These are phyloP conservation scores for Bettongia penicillata DNA, from an alignment of 2,113 vertebrate species.

Conservation along the genomic window DNA sequence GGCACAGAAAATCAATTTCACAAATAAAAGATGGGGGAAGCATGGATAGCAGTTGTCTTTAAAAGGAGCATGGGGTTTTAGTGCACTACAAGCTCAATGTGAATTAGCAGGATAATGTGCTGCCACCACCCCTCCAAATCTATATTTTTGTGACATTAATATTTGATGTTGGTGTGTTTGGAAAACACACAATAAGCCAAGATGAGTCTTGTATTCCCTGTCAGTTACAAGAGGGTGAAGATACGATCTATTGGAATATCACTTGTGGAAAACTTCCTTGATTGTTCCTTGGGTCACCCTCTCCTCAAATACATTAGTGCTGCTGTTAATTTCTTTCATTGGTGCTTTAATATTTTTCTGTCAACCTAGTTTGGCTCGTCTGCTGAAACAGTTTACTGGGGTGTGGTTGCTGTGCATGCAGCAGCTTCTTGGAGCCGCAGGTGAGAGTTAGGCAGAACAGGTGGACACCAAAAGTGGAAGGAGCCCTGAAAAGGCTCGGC, in stretches of 20 bases:
- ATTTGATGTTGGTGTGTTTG: neutral
- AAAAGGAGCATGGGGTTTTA: neutral
- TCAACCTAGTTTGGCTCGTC: too few species aligned
- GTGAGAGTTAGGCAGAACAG: too few species aligned
- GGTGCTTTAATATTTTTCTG: neutral
- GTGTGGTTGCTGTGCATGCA: too few species aligned
- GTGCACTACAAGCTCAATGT: neutral
- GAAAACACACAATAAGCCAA: neutral
- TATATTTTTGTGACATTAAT: neutral
- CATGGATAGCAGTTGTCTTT: neutral
- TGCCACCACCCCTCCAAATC: neutral
- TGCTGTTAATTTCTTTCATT: neutral
- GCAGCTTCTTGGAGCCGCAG: too few species aligned
- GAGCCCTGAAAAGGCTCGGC: too few species aligned
- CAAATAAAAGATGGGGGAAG: neutral
- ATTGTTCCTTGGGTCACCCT: neutral
- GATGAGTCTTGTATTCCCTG: neutral
- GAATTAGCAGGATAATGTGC: neutral
- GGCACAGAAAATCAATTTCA: neutral
- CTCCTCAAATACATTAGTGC: neutral
- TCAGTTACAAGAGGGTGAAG: neutral
- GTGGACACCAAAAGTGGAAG: too few species aligned
- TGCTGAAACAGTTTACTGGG: too few species aligned
- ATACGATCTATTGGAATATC: neutral
- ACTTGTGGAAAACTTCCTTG: neutral